These are phyloP conservation scores for Doryteuthis pealeii DNA, from an alignment of 1,140 invertebrate genomes.

Conservation along the genomic window DNA sequence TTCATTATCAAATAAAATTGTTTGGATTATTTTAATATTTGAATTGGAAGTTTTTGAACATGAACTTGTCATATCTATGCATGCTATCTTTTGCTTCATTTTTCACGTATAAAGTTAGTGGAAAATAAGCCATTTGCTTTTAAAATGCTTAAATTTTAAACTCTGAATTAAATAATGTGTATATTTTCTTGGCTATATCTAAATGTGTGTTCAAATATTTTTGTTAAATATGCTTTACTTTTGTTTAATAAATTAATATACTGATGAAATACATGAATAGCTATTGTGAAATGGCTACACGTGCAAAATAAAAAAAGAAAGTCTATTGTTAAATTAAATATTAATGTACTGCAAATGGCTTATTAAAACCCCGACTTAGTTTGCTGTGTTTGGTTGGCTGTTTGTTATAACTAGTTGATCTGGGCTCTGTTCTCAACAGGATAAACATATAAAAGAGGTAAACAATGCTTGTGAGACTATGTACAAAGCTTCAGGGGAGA, in stretches of 20 bases:
- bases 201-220: too few relatives aligned
- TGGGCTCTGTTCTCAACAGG: conserved; percentile 31
- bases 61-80: not conserved
- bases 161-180: too few relatives aligned
- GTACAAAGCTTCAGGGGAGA: conserved; percentile 45
- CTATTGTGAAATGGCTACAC: too few relatives aligned
- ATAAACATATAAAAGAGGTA: conserved; percentile 52
- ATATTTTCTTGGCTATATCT: too few relatives aligned
- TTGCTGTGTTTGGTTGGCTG: conserved; percentile 8
- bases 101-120: not conserved
- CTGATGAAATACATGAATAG: too few relatives aligned
- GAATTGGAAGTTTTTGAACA: not conserved
- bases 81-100: not conserved
- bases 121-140: not conserved
- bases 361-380: not conserved
- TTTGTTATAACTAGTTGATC: conserved; percentile 3
- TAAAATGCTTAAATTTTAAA: too few relatives aligned
- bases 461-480: conserved; percentile 49
- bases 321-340: too few relatives aligned
- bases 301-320: too few relatives aligned
- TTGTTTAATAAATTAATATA: too few relatives aligned
- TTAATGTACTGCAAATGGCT: conserved; percentile 8
- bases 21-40: not conserved
- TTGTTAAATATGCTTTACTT: too few relatives aligned
- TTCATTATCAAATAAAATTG: too few relatives aligned